Evolutionary conservation across 1,140 invertebrate genomes (phyloP).

Genomic region (Thaumetopoea pityocampa): DNA sequence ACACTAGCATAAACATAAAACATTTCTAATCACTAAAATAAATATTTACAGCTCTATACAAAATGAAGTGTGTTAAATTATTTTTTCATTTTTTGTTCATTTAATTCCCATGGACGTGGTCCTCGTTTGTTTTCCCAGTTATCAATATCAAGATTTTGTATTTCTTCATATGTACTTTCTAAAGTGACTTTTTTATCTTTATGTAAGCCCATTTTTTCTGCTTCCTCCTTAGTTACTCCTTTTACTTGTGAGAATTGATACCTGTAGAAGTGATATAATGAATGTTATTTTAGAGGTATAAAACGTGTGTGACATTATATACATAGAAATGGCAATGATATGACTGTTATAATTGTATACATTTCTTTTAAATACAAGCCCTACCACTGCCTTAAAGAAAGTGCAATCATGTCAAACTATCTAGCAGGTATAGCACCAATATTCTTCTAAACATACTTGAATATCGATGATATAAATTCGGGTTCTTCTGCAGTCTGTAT

Average conservation of each 20-base stretch:
- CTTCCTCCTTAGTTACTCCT: slow-evolving; percentile 78
- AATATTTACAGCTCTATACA: slow-evolving; percentile 11
- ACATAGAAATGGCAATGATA: no score
- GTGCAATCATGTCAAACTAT: no score
- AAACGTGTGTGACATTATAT: no score
- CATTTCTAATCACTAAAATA: slow-evolving; percentile 1
- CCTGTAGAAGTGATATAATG: no score
- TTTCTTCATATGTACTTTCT: slow-evolving; percentile 84
- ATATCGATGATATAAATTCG: no score
- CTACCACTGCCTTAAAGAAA: no score
- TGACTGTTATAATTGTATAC: no score
- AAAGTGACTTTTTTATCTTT: slow-evolving; percentile 80
- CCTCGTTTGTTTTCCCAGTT: slow-evolving; percentile 88
- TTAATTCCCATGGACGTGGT: slow-evolving; percentile 85
- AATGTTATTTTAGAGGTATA: no score
- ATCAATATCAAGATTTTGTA: slow-evolving; percentile 83
- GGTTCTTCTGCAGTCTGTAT: no score
- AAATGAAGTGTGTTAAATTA: not conserved
- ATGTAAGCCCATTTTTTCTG: slow-evolving; percentile 81
- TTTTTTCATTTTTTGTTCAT: slow-evolving; percentile 13
- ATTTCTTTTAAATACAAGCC: no score
- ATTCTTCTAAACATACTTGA: no score
- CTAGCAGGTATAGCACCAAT: no score
- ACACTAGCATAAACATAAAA: slow-evolving; percentile 1
- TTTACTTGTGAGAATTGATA: slow-evolving; percentile 82